Percentiles rank a stretch among this genome's conserved stretches.
Conservation (phyloP, 2,113 vertebrate species). For the Brachypodius melanocephalos region DNA sequence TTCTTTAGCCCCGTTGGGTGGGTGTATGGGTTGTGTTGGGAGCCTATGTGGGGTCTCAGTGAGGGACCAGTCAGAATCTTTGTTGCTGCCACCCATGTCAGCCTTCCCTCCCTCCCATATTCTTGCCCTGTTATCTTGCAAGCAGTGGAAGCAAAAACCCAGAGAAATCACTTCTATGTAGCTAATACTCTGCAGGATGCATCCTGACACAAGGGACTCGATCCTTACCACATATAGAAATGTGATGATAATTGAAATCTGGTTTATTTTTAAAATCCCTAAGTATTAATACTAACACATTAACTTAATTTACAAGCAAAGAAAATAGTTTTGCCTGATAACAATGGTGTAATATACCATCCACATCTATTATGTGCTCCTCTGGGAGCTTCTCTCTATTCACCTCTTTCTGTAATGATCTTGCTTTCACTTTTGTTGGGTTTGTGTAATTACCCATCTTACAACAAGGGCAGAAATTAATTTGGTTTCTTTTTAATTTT, state of each 20-base stretch:
- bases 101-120: not conserved
- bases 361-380: not conserved
- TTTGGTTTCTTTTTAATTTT: not conserved
- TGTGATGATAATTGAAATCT: slow-evolving; percentile 9
- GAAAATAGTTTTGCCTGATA: not conserved
- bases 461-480: not conserved
- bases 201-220: not conserved
- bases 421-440: not conserved
- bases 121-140: not conserved
- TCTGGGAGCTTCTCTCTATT: not conserved
- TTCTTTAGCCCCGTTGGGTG: not conserved
- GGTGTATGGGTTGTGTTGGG: not conserved
- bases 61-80: not conserved
- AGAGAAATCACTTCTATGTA: not conserved
- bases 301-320: slow-evolving; percentile 29
- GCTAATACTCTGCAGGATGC: not conserved
- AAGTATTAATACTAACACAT: not conserved
- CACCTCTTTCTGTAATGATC: not conserved
- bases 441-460: not conserved
- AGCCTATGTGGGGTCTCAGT: not conserved
- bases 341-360: not conserved
- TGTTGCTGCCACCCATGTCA: not conserved
- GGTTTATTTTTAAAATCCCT: slow-evolving; percentile 22
- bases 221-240: not conserved
- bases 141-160: not conserved